Base-by-base conservation (phyloP, 2,888 invertebrate genomes). In the Drosophila siamana region DNA sequence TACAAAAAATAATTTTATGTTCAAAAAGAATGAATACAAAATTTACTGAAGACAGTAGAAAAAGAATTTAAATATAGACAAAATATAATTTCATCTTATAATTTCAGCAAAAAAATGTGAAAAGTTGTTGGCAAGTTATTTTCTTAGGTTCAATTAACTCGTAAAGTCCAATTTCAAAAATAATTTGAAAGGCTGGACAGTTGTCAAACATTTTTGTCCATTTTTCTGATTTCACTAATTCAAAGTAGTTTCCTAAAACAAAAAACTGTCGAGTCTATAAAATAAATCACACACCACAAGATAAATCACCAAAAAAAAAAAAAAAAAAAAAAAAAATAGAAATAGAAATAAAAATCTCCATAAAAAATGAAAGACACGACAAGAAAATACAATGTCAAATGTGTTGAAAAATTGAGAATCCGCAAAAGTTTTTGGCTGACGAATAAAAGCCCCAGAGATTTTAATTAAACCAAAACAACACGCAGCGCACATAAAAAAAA, bases 401-500 rank as follows among this genome's bases (percentile, higher is more conserved):
- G 71, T 80, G 69, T 78, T 75, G 66, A 78, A 73, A 80, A 74
- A 74, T 55, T 48, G 61, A 67, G 57, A 76, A 33, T 47, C 74
- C 61, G 72, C 71, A 67, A 71, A 83, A 80, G 65, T 61, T 19
- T 19, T 75, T 69, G 50, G 43, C 61, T 48, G 51, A 38, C 69
- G 56, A 68, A 73, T n/a, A 36, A 68, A 74, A 64, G 50, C 28
- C 28, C 41, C 68, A 80, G 47, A 67, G 68, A 71, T 85, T 80
- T 80, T 73, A 81, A 85, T 86, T 81, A 74, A 84, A 78, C 52
- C 16, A 74, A 80, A 86, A 75, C 74, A 83, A 78, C 68, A 56
- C 7, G 30, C 57, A 64, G 54, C 56, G 52, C 36, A 48, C 22
- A 38, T 38, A 38, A 40, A 64, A 54, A 38, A 40, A 64, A 54